Evolutionary conservation across 2,797 vertebrate species (phyloP), one percentile per base, ranked within the genome.

Genomic region (Xiphophorus birchmanni): DNA sequence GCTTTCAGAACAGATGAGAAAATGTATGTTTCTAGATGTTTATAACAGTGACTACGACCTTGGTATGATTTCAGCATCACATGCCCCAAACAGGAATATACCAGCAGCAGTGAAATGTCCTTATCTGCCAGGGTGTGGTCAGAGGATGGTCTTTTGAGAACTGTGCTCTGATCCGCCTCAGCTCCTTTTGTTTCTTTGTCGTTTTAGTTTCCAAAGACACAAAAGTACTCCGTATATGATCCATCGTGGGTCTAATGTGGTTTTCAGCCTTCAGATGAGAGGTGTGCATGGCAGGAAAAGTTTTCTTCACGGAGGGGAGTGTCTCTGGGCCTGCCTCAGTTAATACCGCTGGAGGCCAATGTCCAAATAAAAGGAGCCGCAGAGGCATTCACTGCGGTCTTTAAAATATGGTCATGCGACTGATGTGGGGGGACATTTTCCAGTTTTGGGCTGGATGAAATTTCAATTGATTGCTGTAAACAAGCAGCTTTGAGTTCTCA

Each of bases 51-150:
- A 69, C 18, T 71, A 2, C 11, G 8, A 42, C 21, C 23, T n/a
- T 42, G 67, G 37, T 71, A 0, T 18, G 52, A 47, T 79, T 77
- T 80, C 0, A 72, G 52, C n/a, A 32, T 12, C 40, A 3, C 2
- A 6, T 5, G 58, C 0, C 58, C 0, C 32, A 17, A 60, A 32
- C 8, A 45, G 77, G 42, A 79, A 73, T 47, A 75, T 54, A 48
- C 79, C 86, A 76, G 80, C 87, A 32, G 89, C 35, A 80, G 84
- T 86, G 84, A 77, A 89, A 92, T 74, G 84, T 74, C 82, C 83
- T n/a, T 29, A 71, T 69, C n/a, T 81, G 86, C 81, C 75, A 92
- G 93, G 94, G 93, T 91, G 93, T 93, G 94, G 94, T 87, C 86
- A 80, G 74, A 89, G 56, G 83, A 88, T 84, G 82, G 63, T 80